Evolutionary conservation across 2,888 invertebrate species (phyloP), one percentile per base, ranked within the genome.

Genomic region (Odontocolon sp.): DNA sequence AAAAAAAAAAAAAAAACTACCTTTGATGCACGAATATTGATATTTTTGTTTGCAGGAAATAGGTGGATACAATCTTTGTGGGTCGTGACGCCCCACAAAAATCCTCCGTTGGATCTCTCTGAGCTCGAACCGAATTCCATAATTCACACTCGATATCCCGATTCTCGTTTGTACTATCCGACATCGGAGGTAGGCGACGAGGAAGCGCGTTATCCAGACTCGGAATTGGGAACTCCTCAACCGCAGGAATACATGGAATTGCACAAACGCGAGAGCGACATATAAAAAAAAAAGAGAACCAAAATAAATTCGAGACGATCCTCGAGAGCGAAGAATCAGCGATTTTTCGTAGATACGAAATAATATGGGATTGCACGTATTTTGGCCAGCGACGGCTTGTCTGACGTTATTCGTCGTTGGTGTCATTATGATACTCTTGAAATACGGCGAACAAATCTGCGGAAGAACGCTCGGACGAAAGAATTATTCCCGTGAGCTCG

Each of bases 61-160:
- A 95, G 96, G 85, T 96, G 95, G 95, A 91, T 97, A 74, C 94
- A 95, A 14, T 95, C 96, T 1, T 92, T 97, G 88, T 97, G 96
- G 96, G 95, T 96, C 1, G 92, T 95, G 36, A 95, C 96, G 3
- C 96, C 97, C 0, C 95, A 96, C 88, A 94, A 95, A 81, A 96
- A 96, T 87, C 95, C 96, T 2, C 94, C 97, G 0, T 90, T 96
- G 2, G 96, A 97, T 88, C 93, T 95, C 61, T 94, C 94, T 0
- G 96, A 96, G 88, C 90, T 97, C 0, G 93, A 95, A 83, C 92
- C 91, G 14, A 66, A 47, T 6, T 23, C 61, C 18, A 61, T 72
- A 9, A 59, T 74, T 31, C 69, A 73, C 45, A 73, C 76, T 2
- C 69, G 45, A 40, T 78, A 90, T 86, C 31, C 92, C 90, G 76